These are phyloP conservation scores for Solen grandis DNA, from an alignment of 1,140 invertebrate genomes.

Conservation along the genomic window DNA sequence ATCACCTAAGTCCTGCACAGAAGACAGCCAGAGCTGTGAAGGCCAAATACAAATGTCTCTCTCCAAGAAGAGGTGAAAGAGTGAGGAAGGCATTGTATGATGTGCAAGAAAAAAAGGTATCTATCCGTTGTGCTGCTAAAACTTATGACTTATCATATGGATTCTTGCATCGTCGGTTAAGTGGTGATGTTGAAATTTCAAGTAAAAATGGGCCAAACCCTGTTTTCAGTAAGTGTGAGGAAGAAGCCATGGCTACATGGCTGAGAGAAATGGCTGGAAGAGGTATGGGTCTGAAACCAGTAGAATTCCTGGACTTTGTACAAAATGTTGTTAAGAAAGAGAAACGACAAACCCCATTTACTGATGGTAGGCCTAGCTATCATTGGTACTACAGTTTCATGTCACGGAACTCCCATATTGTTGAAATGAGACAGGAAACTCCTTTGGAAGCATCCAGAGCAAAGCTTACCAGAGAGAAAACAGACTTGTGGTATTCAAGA, in stretches of 20 bases:
- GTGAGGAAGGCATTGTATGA: slow-evolving; percentile 10
- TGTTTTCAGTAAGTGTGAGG: slow-evolving; percentile 7
- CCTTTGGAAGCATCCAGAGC: slow-evolving; percentile 13
- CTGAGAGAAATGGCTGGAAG: slow-evolving; percentile 29
- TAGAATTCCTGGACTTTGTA: slow-evolving; percentile 21
- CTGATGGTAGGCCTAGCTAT: slow-evolving; percentile 15
- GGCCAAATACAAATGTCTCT: not conserved
- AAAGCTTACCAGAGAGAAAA: slow-evolving; percentile 4
- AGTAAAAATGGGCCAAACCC: slow-evolving; percentile 19
- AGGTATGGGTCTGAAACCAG: slow-evolving; percentile 40
- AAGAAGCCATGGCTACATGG: slow-evolving; percentile 19
- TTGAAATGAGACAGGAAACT: slow-evolving; percentile 31
- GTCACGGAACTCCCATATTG: not conserved
- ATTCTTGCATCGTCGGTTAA: slow-evolving; percentile 22
- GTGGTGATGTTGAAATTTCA: not conserved
- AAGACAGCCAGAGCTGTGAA: slow-evolving; percentile 8
- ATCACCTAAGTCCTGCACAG: slow-evolving; percentile 19
- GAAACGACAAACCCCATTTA: slow-evolving; percentile 18
- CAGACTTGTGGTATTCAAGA: slow-evolving; percentile 22
- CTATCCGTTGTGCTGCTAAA: slow-evolving; percentile 18
- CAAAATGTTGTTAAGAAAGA: slow-evolving; percentile 33
- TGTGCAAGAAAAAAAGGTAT: slow-evolving; percentile 24
- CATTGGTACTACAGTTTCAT: slow-evolving; percentile 32
- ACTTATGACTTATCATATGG: slow-evolving; percentile 29
- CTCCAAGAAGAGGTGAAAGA: not conserved